Percentiles rank a stretch among this genome's conserved stretches.
These are phyloP conservation scores for Ichneumon xanthorius DNA, from an alignment of 2,888 invertebrate species.

Conservation along the genomic window DNA sequence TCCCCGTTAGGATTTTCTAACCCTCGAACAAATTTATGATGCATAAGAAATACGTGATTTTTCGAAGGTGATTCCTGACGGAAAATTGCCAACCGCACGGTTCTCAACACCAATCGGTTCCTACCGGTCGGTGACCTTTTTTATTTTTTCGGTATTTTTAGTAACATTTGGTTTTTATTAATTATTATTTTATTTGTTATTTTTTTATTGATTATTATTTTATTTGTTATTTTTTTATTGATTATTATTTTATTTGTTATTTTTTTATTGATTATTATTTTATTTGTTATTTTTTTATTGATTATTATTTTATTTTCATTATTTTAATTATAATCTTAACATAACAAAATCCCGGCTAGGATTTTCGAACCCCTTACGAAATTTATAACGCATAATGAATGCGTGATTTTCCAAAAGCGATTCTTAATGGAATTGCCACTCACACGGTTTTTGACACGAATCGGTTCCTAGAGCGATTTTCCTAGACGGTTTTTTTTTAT, in stretches of 20 bases:
- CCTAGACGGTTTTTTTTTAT: too few relatives aligned
- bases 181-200: too few relatives aligned
- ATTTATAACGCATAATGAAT: conserved; percentile 5
- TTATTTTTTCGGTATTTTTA: background rate
- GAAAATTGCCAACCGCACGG: background rate
- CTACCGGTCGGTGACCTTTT: background rate
- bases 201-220: too few relatives aligned
- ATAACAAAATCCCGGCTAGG: background rate
- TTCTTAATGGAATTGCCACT: too few relatives aligned
- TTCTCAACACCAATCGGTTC: background rate
- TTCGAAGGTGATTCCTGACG: background rate
- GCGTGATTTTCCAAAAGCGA: background rate
- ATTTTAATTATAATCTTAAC: too few relatives aligned
- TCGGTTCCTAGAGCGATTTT: background rate
- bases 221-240: too few relatives aligned
- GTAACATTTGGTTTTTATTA: too few relatives aligned
- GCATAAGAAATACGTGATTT: conserved; percentile 4
- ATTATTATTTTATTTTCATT: too few relatives aligned
- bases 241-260: too few relatives aligned
- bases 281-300: too few relatives aligned
- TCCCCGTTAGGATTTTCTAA: background rate
- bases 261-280: too few relatives aligned
- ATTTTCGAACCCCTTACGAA: background rate
- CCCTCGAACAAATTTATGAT: conserved; percentile 1
- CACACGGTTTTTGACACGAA: background rate